Evolutionary conservation across 1,140 invertebrate species (phyloP), one percentile per base, ranked within the genome.

Genomic region (Samia ricini): DNA sequence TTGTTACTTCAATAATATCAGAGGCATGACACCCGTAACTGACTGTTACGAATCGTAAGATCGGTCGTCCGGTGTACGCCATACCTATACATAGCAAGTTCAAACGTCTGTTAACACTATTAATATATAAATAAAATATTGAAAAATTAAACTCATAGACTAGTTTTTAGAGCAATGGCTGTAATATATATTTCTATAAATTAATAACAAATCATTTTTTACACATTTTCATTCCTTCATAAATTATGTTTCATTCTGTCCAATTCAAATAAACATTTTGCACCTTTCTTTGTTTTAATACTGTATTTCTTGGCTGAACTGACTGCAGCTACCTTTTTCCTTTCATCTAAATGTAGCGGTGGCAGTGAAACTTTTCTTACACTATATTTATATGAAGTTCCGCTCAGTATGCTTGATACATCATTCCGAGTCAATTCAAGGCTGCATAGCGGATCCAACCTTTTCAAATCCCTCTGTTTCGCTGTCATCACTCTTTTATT

Each of bases 321-420:
- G 58, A 78, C 42, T 23, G 22, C 7, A 15, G 60, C 26, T 12
- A 80, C 77, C 61, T 86, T 89, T 42, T 66, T 78, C 58, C 76
- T 88, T 50, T 88, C 85, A 29, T 87, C 84, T 54, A 88, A 66
- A 33, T 84, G 66, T 48, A 91, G 64, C 0, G 90, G 90, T 8
- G 89, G 90, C 23, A 91, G 69, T n/a, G 88, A 91, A 5, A 91
- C 81, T 68, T 90, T 91, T 61, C 90, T 86, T 26, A 81, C 76
- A 65, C 69, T 80, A 62, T 79, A 81, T 7, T 79, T 72, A 52
- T 69, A 68, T 18, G 66, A 57, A 23, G 67, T 61, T 52, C 71
- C 69, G 65, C 76, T 81, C 4, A 58, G 29, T 36, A 74, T 36
- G 62, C 72, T 83, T 2, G 58, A 49, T 5, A 67, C 29, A 36